Base-by-base conservation (phyloP, 2,888 invertebrate species). In the Trissonchulus latispiculum region DNA sequence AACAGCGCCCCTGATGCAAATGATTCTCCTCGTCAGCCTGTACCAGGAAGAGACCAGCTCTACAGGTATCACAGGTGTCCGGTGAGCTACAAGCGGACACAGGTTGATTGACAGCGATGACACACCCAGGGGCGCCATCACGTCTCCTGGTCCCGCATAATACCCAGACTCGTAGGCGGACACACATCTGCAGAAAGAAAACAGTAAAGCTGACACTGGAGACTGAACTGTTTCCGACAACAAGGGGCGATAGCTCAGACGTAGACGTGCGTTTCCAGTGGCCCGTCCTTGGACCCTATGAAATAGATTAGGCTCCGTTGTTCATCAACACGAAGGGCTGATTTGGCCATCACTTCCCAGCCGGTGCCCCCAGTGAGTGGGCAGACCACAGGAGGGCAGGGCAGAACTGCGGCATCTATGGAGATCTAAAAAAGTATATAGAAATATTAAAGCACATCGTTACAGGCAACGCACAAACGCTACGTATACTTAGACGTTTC, bases 201-300 rank as follows among this genome's bases (percentile, higher is more conserved):
- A n/a, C n/a, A n/a, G n/a, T n/a, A n/a, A n/a, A n/a, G n/a, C n/a
- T n/a, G n/a, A n/a, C n/a, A n/a, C n/a, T n/a, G n/a, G n/a, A n/a
- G n/a, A n/a, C n/a, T n/a, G n/a, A n/a, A n/a, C n/a, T n/a, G n/a
- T n/a, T n/a, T n/a, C 8, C 8, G 8, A 15, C n/a, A n/a, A n/a
- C n/a, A n/a, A n/a, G 23, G 48, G 23, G 28, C 28, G 32, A 23
- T 23, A 8, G 36, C 31, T 68, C 29, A 23, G 18, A 90, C 93
- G 85, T 93, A 96, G 80, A 95, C 86, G 83, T 96, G 96, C 77
- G 92, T 90, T 85, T 96, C 95, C 75, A 96, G 84, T 0, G 95
- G 93, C 1, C 92, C 90, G 85, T 96, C 95, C 77, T 90, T 90
- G 48, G 48, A 15, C 8, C 48, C 48, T 80, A 92, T 89, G 85